A percentile compares a stretch with the other conserved stretches of the same genome.
These are phyloP conservation scores for Atherinosoma microstoma DNA, from an alignment of 2,797 vertebrate species.

Conservation along the genomic window DNA sequence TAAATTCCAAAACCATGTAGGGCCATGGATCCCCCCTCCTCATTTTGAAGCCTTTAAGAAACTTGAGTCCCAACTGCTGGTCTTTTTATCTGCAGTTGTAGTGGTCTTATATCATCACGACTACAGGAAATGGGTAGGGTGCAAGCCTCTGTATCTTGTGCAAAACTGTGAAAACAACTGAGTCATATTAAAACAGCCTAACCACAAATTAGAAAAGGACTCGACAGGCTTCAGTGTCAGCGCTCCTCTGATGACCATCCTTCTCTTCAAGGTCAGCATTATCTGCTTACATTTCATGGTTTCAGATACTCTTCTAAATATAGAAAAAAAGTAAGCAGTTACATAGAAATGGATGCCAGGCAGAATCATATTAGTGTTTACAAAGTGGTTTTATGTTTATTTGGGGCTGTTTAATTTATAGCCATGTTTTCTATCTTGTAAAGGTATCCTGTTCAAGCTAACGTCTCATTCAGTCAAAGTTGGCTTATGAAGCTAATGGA, in stretches of 20 bases:
- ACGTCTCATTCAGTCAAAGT: no score
- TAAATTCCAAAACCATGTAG: not conserved
- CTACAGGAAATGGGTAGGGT: constrained; percentile 45
- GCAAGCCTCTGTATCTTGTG: constrained; percentile 1
- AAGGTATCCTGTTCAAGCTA: no score
- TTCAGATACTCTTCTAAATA: not conserved
- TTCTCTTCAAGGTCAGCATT: not conserved
- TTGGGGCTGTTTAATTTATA: not conserved
- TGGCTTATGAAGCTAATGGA: no score
- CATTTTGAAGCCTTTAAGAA: not conserved
- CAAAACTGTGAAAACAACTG: constrained; percentile 1
- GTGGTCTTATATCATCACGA: constrained; percentile 25
- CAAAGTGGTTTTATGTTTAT: not conserved
- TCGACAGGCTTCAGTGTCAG: not conserved
- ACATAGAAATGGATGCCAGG: not conserved
- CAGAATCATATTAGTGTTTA: not conserved
- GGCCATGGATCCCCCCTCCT: no score
- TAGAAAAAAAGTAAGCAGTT: not conserved
- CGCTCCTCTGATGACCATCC: not conserved
- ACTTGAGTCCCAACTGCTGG: not conserved
- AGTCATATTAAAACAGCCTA: not conserved
- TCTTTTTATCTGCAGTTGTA: constrained; percentile 18
- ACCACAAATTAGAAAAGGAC: not conserved
- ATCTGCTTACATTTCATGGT: not conserved
- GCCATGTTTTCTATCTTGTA: not conserved